Evolutionary conservation across 2,113 vertebrate genomes (phyloP).

Genomic region (Alligator mississippiensis): DNA sequence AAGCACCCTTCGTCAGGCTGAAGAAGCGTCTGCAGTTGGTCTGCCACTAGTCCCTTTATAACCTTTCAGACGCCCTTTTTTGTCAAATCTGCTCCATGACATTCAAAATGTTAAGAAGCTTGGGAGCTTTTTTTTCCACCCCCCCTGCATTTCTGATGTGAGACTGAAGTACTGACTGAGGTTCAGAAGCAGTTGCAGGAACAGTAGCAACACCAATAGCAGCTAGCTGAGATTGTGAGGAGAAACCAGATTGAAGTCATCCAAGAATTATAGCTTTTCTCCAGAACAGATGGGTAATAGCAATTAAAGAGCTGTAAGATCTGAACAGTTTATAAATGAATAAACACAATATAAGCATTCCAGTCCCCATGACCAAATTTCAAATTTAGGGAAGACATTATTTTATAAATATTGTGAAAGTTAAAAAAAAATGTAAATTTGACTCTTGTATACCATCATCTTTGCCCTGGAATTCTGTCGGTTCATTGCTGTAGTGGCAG

Average conservation of each 20-base stretch:
- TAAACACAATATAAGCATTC: slow-evolving; percentile 55
- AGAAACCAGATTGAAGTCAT: not conserved
- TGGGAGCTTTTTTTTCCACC: slow-evolving; percentile 12
- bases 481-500: not conserved
- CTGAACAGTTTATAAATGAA: slow-evolving; percentile 66
- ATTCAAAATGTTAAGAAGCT: not conserved
- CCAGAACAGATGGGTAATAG: slow-evolving; percentile 61
- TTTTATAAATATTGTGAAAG: not conserved
- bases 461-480: not conserved
- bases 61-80: slow-evolving; percentile 69
- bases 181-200: slow-evolving; percentile 1
- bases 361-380: slow-evolving; percentile 61
- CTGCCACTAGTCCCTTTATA: not conserved
- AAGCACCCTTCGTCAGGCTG: no score
- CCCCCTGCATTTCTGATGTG: not conserved
- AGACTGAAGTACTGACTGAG: slow-evolving; percentile 21
- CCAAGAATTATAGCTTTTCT: slow-evolving; percentile 18
- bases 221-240: slow-evolving; percentile 35
- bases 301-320: slow-evolving; percentile 52
- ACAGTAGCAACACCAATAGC: slow-evolving; percentile 34
- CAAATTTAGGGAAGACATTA: slow-evolving; percentile 32
- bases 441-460: not conserved
- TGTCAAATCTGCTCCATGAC: slow-evolving; percentile 10
- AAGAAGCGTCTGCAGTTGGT: no score
- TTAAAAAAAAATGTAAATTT: not conserved